Evolutionary conservation across 2,113 vertebrate species (phyloP).

Genomic region (Rhea pennata): DNA sequence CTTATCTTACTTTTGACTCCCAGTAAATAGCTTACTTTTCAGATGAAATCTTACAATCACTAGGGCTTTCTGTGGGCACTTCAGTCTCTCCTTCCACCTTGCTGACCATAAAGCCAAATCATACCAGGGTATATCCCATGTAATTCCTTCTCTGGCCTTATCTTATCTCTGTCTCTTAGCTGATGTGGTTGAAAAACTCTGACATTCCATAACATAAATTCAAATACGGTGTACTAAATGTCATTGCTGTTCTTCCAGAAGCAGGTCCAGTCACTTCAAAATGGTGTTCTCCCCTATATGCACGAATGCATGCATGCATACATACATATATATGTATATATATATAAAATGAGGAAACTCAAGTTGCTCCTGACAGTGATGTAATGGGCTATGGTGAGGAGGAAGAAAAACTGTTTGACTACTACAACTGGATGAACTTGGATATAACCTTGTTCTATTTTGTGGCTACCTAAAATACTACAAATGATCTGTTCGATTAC

Average conservation of each 20-base stretch:
- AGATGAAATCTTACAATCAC: background rate
- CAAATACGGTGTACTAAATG: background rate
- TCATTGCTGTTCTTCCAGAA: background rate
- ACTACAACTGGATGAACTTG: background rate
- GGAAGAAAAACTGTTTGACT: background rate
- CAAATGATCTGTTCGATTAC: background rate
- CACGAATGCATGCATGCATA: too few species aligned
- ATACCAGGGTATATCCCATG: slow-evolving; percentile 20
- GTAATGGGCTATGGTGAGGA: background rate
- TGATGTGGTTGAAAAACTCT: slow-evolving; percentile 59
- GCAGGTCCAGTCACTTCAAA: background rate
- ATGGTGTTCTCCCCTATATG: fast-evolving
- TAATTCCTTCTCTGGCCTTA: slow-evolving; percentile 46
- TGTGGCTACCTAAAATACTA: background rate
- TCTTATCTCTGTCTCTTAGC: slow-evolving; percentile 47
- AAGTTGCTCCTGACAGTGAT: background rate
- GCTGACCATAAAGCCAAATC: slow-evolving; percentile 10
- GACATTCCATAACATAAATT: slow-evolving; percentile 36
- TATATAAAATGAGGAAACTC: too few species aligned
- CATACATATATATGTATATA: too few species aligned
- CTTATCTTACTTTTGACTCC: background rate
- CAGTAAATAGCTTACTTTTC: slow-evolving; percentile 19
- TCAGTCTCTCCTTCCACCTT: background rate
- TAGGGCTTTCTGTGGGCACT: background rate
- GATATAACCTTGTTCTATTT: background rate